phyloP scores from a whole-genome alignment of 2,888 invertebrate species.

The Melanargia galathea region DNA sequence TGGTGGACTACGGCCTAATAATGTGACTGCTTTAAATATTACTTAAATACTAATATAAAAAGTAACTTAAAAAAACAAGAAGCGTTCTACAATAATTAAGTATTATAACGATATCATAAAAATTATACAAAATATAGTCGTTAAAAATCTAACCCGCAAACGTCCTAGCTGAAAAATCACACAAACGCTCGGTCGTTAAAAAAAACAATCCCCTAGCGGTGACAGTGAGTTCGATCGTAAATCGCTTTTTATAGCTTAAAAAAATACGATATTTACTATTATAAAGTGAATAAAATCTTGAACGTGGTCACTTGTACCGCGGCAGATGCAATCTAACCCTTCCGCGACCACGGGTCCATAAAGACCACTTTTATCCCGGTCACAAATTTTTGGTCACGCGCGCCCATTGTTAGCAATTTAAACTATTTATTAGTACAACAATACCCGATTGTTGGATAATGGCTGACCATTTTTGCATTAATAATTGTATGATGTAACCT shows the following conservation, averaged over 20 bases:
- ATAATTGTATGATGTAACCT: constrained; percentile 56
- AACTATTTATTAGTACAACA: constrained; percentile 61
- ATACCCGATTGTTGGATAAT: constrained; percentile 54
- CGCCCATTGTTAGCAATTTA: constrained; percentile 62
- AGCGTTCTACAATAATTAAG: not conserved
- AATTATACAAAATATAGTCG: not conserved
- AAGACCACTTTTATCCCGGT: constrained; percentile 51
- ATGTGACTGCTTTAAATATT: too few species aligned
- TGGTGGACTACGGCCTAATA: too few species aligned
- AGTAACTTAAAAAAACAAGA: too few species aligned
- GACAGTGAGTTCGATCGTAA: constrained; percentile 8
- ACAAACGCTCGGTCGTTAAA: not conserved
- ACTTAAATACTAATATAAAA: too few species aligned
- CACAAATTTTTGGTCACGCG: constrained; percentile 63
- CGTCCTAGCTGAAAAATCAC: constrained; percentile 13
- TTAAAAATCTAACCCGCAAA: not conserved
- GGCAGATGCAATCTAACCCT: constrained; percentile 60
- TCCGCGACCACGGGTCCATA: constrained; percentile 27
- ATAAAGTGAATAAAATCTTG: constrained; percentile 10
- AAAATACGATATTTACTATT: constrained; percentile 19
- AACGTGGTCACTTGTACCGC: constrained; percentile 1
- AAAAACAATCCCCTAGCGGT: not conserved
- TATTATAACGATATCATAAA: not conserved
- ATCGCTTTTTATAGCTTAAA: constrained; percentile 15
- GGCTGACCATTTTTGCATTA: constrained; percentile 64